A percentile compares a stretch with the other conserved stretches of the same genome.
phyloP scores from a whole-genome alignment of 2,797 vertebrate species.

The Dermochelys coriacea region DNA sequence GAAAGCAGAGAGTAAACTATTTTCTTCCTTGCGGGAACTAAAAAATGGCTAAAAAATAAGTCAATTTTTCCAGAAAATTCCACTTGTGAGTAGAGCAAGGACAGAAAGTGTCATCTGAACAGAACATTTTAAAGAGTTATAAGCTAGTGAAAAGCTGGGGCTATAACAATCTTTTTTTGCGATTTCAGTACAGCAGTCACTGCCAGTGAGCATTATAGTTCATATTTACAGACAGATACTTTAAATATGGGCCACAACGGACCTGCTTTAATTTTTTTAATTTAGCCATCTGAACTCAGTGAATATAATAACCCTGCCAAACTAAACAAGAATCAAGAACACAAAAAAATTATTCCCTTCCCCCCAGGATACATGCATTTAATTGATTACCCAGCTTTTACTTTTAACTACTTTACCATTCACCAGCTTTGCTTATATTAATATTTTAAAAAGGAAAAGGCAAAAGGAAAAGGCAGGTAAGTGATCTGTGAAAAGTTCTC shows the following conservation, averaged over 20 bases:
- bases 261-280: conserved; percentile 36
- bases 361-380: conserved; percentile 29
- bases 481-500: conserved; percentile 71
- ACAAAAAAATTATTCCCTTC: conserved; percentile 60
- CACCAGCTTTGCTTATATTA: conserved; percentile 34
- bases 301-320: conserved; percentile 40
- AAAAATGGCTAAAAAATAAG: conserved; percentile 20
- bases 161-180: not conserved
- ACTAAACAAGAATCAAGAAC: conserved; percentile 61
- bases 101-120: not conserved
- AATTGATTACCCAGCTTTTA: conserved; percentile 65
- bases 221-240: not conserved
- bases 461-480: conserved; percentile 70
- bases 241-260: conserved; percentile 14
- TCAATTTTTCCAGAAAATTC: not conserved
- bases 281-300: conserved; percentile 25
- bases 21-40: conserved; percentile 35
- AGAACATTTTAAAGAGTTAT: not conserved
- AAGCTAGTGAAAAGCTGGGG: not conserved
- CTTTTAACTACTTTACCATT: conserved; percentile 75
- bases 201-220: not conserved
- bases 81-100: not conserved
- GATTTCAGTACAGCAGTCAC: not conserved
- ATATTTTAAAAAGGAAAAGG: conserved; percentile 62
- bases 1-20: conserved; percentile 63